Percentiles rank a stretch among this genome's conserved stretches.
Conservation (phyloP, 2,888 invertebrate species). For the Drosophila prolongata region DNA sequence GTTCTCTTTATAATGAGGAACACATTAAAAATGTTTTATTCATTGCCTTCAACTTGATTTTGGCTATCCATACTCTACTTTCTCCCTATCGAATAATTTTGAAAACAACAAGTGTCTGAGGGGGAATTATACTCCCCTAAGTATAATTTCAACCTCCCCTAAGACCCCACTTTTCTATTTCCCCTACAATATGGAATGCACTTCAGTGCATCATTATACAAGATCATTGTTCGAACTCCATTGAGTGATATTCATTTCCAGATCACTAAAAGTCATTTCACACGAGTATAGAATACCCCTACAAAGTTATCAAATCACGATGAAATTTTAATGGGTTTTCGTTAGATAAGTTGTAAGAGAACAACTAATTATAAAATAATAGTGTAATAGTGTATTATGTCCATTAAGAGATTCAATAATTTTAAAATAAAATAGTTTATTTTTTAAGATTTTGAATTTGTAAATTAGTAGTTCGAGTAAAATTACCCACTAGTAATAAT, state of each 20-base stretch:
- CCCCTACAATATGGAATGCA: slow-evolving; percentile 1
- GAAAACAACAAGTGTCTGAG: slow-evolving; percentile 11
- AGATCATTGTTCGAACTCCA: slow-evolving; percentile 18
- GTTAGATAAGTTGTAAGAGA: no score
- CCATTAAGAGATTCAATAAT: no score
- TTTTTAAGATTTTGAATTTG: no score
- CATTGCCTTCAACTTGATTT: slow-evolving; percentile 48
- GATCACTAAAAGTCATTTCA: slow-evolving; percentile 4
- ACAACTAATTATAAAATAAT: no score
- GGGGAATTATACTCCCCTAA: slow-evolving; percentile 9
- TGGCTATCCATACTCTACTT: not conserved
- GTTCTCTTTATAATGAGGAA: not conserved
- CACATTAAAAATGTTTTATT: slow-evolving; percentile 48
- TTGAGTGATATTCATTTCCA: slow-evolving; percentile 4
- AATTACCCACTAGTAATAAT: no score
- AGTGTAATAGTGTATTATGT: no score
- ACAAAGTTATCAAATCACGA: not conserved
- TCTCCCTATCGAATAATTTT: slow-evolving; percentile 4
- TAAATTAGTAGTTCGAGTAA: no score
- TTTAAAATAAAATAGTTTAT: no score
- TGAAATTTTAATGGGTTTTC: not conserved
- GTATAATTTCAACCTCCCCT: slow-evolving; percentile 1
- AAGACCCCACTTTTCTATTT: not conserved
- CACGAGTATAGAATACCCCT: slow-evolving; percentile 2
- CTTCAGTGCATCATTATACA: slow-evolving; percentile 18